Evolutionary conservation across 2,113 vertebrate species (phyloP).

Genomic region (Amia ocellicauda): DNA sequence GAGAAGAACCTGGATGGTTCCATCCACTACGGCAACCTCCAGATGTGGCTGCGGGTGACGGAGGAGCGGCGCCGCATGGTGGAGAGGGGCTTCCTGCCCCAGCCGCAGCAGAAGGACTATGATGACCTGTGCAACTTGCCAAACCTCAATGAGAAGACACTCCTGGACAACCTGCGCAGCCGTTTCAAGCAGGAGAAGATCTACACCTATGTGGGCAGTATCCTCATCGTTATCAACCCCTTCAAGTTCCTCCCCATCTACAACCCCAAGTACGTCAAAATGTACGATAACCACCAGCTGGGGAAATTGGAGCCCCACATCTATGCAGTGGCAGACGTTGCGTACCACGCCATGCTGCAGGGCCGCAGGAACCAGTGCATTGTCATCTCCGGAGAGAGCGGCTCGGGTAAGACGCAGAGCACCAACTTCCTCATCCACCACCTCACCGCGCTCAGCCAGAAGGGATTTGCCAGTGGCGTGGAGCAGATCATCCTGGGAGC

Average conservation of each 20-base stretch:
- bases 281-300: conserved; percentile 96
- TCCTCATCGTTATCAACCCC: conserved; percentile 96
- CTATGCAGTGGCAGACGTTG: conserved; percentile 94
- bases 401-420: conserved; percentile 97
- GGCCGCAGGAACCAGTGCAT: conserved; percentile 93
- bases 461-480: conserved; percentile 96
- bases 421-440: conserved; percentile 99
- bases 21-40: conserved; percentile 92
- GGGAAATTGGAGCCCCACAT: conserved; percentile 95
- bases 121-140: conserved; percentile 88
- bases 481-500: conserved; percentile 98
- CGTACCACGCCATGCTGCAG: conserved; percentile 95
- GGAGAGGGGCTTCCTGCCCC: conserved; percentile 89
- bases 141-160: conserved; percentile 88
- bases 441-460: conserved; percentile 96
- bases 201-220: conserved; percentile 96
- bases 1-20: conserved; percentile 97
- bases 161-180: conserved; percentile 91
- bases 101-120: conserved; percentile 83
- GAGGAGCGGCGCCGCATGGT: conserved; percentile 89
- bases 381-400: conserved; percentile 96
- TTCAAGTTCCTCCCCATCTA: conserved; percentile 98
- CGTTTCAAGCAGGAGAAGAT: conserved; percentile 96
- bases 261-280: conserved; percentile 98
- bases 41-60: conserved; percentile 91